phyloP scores from a whole-genome alignment of 2,888 invertebrate genomes.

The Hirtodrosophila histrioides region DNA sequence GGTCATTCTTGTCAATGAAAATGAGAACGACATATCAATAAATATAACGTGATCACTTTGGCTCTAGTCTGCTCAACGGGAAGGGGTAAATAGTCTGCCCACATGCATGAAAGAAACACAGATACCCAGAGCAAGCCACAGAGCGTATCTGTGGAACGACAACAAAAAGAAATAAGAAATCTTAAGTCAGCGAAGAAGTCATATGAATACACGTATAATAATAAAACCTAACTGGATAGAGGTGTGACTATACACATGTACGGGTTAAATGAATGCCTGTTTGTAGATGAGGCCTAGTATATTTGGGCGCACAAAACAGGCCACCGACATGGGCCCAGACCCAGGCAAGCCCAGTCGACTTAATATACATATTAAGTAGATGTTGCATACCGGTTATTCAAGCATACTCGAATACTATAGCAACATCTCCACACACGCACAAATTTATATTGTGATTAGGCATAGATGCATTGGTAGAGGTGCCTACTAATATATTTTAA shows the following conservation, averaged over 20 bases:
- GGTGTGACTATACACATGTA: slow-evolving; percentile 36
- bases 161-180: slow-evolving; percentile 28
- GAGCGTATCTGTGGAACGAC: slow-evolving; percentile 11
- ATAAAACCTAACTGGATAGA: slow-evolving; percentile 43
- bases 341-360: slow-evolving; percentile 7
- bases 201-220: slow-evolving; percentile 29
- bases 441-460: not conserved
- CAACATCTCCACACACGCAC: slow-evolving; percentile 8
- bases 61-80: slow-evolving; percentile 8
- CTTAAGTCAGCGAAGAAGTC: slow-evolving; percentile 31
- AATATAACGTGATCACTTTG: slow-evolving; percentile 55
- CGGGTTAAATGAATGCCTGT: slow-evolving; percentile 6
- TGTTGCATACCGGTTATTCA: slow-evolving; percentile 37
- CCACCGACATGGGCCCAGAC: slow-evolving; percentile 6
- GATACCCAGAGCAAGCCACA: not conserved
- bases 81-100: slow-evolving; percentile 16
- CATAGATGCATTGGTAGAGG: slow-evolving; percentile 3
- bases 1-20: slow-evolving; percentile 52
- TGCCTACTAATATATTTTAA: slow-evolving; percentile 51
- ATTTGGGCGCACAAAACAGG: slow-evolving; percentile 21
- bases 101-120: slow-evolving; percentile 20
- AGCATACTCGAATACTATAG: slow-evolving; percentile 12
- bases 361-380: slow-evolving; percentile 1
- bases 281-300: slow-evolving; percentile 7
- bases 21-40: slow-evolving; percentile 48